Base-by-base conservation (phyloP, 2,113 vertebrate species). In the Trematomus loennbergii region DNA sequence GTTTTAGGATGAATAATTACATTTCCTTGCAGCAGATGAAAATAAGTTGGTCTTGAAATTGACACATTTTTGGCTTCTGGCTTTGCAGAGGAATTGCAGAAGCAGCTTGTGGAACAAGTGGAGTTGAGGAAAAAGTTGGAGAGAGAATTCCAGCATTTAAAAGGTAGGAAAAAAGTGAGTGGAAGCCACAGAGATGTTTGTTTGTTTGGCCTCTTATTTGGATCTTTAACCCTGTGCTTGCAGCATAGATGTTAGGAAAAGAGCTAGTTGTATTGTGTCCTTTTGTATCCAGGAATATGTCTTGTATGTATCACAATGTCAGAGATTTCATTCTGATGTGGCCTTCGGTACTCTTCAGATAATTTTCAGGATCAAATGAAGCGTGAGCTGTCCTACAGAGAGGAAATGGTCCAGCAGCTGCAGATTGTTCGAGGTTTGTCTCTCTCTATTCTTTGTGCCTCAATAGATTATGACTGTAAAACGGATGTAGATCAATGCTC, bases 341-440 rank as follows among this genome's bases (percentile, higher is more conserved):
- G 85, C 75, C 69, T 91, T 90, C 83, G 88, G 66, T 90, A 54
- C 84, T 91, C 92, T 89, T 84, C 95, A 99, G 98, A 99, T 96
- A 98, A 99, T 96, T 99, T 98, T 92, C 98, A 99, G 95, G 97
- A 99, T 92, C 98, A 99, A 95, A 99, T 99, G 98, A 99, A 99
- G 92, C 95, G 98, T 83, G 98, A 99, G 94, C 95, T 99, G 93
- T 97, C 98, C 81, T 99, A 99, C 90, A 95, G 98, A 89, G 98
- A 99, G 85, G 97, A 99, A 90, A 99, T 99, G 98, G 98, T 99
- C 81, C 97, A 99, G 92, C 98, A 99, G 94, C 96, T 99, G 87
- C 98, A 99, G 92, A 99, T 99, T 92, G 98, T 98, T 84, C 94
- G 98, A 96, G 98, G 98, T 99, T 76, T 52, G 90, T 88, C 63